Evolutionary conservation across 2,113 vertebrate species (phyloP), one percentile per base, ranked within the genome.

Genomic region (Melanocharis versteri): DNA sequence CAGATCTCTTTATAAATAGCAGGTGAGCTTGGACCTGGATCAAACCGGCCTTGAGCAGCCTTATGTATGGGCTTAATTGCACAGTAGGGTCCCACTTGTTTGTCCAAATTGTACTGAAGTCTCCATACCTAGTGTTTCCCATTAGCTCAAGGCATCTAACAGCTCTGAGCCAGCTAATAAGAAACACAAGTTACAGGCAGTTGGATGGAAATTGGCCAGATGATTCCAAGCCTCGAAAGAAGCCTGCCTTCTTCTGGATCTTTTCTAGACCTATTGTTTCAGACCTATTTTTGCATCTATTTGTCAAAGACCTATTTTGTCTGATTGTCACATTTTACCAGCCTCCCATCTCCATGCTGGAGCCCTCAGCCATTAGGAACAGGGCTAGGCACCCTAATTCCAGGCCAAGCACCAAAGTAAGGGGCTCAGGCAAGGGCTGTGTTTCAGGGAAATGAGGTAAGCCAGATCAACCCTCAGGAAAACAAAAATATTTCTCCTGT

Each of bases 1-100:
- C 54, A 58, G 40, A 60, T 71, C 26, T 85, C 62, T 94, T 81
- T 96, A 94, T 80, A 88, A 94, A 90, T 83, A 92, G 72, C 86
- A 96, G 76, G 86, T 94, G 92, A 90, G 53, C 68, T 93, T 95
- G 80, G 76, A 70, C 10, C 30, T n/a, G 47, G 47, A 77, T 79
- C 71, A 94, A 92, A 56, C 10, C 18, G 3, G 86, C 79, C 50
- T 85, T 39, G 9, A 57, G 22, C 84, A 93, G 92, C 70, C 62
- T 65, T 86, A 39, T 86, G 71, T 51, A 90, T 83, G 54, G 72
- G 26, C 19, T 95, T 86, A 88, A 95, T 81, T 83, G 76, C 76
- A 81, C 88, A 83, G 90, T 73, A 83, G 90, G 56, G 76, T 68
- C 79, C n/a, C 54, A 24, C 86, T 91, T 83, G 58, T 69, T 95